A percentile compares a stretch with the other conserved stretches of the same genome.
These are phyloP conservation scores for Neosilurus hyrtlii DNA, from an alignment of 2,797 vertebrate genomes.

Conservation along the genomic window DNA sequence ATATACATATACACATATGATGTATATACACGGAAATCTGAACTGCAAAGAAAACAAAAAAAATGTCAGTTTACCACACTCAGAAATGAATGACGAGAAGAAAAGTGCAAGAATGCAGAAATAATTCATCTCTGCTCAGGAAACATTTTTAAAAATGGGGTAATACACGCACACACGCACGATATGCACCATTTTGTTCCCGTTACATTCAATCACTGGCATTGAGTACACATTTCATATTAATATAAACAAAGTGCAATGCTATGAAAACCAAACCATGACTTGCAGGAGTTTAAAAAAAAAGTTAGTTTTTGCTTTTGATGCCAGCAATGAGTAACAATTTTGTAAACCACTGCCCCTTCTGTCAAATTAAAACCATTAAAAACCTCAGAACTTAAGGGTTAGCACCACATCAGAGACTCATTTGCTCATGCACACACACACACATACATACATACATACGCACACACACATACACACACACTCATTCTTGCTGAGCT, in stretches of 20 bases:
- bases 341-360: background rate
- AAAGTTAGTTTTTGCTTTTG: background rate
- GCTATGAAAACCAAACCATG: constrained; percentile 18
- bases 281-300: constrained; percentile 1
- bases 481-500: constrained; percentile 52
- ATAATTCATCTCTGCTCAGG: background rate
- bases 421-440: constrained; percentile 29
- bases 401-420: background rate
- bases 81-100: background rate
- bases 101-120: constrained; percentile 36
- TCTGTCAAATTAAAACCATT: constrained; percentile 11
- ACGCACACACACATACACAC: background rate
- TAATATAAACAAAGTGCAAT: constrained; percentile 39
- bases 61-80: background rate
- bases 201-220: constrained; percentile 31
- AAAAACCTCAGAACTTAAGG: background rate
- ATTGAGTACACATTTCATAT: constrained; percentile 9
- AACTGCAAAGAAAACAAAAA: background rate
- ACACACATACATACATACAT: background rate
- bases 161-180: background rate
- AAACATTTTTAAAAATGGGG: constrained; percentile 7
- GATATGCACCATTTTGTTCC: constrained; percentile 20
- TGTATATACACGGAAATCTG: background rate
- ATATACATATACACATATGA: background rate
- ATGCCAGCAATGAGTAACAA: background rate